Evolutionary conservation across 2,797 vertebrate genomes (phyloP).

Genomic region (Myiothlypis chrysogaster): DNA sequence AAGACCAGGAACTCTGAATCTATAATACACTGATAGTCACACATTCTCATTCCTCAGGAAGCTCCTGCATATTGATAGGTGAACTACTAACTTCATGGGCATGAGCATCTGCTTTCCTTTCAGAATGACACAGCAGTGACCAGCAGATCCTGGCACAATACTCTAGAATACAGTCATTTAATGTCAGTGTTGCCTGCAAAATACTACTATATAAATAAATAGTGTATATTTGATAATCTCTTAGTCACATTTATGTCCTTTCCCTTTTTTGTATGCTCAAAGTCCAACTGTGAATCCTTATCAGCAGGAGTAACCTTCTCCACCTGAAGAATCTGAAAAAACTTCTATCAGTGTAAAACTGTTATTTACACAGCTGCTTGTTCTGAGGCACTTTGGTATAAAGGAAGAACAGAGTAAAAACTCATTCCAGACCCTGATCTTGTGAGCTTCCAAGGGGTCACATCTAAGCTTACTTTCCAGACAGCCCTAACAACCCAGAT

Average conservation of each 20-base stretch:
- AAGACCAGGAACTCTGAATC: neutral
- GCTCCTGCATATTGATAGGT: neutral
- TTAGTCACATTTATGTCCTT: neutral
- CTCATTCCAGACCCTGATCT: neutral
- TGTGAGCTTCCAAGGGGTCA: neutral
- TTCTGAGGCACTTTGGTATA: neutral
- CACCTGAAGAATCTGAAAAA: neutral
- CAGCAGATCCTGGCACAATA: neutral
- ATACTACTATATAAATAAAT: neutral
- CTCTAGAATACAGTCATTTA: neutral
- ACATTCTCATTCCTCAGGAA: neutral
- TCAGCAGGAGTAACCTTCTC: neutral
- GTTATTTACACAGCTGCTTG: neutral
- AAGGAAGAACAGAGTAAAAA: neutral
- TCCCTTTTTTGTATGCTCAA: neutral
- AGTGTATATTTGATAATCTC: neutral
- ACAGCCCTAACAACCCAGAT: neutral
- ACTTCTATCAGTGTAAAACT: neutral
- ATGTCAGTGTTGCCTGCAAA: neutral
- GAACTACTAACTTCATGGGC: neutral
- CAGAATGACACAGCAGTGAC: neutral
- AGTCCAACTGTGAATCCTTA: neutral
- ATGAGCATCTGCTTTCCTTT: neutral
- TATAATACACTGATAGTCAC: fast-evolving
- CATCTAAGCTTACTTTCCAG: neutral